Evolutionary conservation across 2,888 invertebrate genomes (phyloP), one percentile per base, ranked within the genome.

Genomic region (Trimorus sp.): DNA sequence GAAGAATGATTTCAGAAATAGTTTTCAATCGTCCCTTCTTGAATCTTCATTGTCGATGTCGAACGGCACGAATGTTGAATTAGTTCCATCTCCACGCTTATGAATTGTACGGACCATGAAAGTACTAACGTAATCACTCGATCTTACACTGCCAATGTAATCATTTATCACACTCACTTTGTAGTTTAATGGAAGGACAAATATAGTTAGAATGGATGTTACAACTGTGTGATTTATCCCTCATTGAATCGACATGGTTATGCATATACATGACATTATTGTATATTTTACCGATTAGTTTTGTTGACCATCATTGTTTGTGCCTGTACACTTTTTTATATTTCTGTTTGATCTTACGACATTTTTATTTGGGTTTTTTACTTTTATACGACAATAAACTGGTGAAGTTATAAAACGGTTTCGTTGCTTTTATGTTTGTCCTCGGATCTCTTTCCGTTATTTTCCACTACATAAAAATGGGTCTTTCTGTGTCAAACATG

Each of bases 161-260:
- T 79, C 79, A 68, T 74, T 73, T 68, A 74, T 74, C 73, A 79
- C 59, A 68, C 60, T 79, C 79, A 75, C 75, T 76, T 80, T 80
- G 80, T 80, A 80, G 80, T 80, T 70, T 66, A 65, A 76, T 56
- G 62, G 51, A 80, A 80, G 63, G 79, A 79, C 38, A 80, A 80
- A 80, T 80, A 80, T 80, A 80, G 70, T 80, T 80, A 76, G 80
- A 76, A 75, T 80, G 80, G 68, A 71, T 80, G 80, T 80, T 75
- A 71, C n/a, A 75, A 54, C 48, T 80, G 80, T 80, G 76, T 76
- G 76, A 76, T 66, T 80, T 76, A 60, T 80, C 59, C 65, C 76
- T 80, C 66, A 66, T 53, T 65, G 8, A 53, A 38, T 56, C 15
- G n/a, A 66, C 38, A 69, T 62, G 45, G 40, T 38, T 68, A 54